Evolutionary conservation across 2,888 invertebrate genomes (phyloP).

Genomic region (Zygaena filipendulae): DNA sequence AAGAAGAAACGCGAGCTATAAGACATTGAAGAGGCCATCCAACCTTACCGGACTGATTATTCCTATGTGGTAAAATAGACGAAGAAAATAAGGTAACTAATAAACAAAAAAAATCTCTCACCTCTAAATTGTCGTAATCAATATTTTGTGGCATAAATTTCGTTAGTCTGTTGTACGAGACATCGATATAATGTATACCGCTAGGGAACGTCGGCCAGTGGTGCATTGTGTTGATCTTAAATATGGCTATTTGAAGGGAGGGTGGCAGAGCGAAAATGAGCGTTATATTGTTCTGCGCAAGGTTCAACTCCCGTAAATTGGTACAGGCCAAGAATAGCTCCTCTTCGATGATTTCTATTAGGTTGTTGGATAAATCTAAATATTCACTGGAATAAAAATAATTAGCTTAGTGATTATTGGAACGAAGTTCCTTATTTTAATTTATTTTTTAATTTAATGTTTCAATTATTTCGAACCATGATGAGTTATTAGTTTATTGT

Average conservation of each 20-base stretch:
- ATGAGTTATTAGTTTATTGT: too few relatives aligned
- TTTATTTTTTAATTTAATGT: not conserved
- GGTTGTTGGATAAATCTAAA: constrained; percentile 53
- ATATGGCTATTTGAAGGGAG: constrained; percentile 42
- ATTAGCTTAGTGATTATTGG: too few relatives aligned
- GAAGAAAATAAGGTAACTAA: too few relatives aligned
- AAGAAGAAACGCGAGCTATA: too few relatives aligned
- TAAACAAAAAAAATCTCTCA: too few relatives aligned
- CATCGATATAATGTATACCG: constrained; percentile 48
- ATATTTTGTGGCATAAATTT: constrained; percentile 32
- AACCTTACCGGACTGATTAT: too few relatives aligned
- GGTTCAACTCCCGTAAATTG: constrained; percentile 49
- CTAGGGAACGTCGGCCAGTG: constrained; percentile 54
- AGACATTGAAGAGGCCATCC: too few relatives aligned
- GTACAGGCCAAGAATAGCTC: constrained; percentile 40
- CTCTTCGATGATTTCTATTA: constrained; percentile 52
- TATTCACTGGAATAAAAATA: constrained; percentile 45
- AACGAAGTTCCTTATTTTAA: too few relatives aligned
- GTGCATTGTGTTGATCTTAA: constrained; percentile 47
- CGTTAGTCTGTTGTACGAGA: constrained; percentile 51
- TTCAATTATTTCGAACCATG: constrained; percentile 3
- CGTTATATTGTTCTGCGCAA: constrained; percentile 57
- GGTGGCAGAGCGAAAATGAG: constrained; percentile 45
- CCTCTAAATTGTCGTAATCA: constrained; percentile 54
- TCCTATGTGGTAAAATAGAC: too few relatives aligned